Conservation (phyloP, 2,888 invertebrate species). For the Salpingus planirostris region DNA sequence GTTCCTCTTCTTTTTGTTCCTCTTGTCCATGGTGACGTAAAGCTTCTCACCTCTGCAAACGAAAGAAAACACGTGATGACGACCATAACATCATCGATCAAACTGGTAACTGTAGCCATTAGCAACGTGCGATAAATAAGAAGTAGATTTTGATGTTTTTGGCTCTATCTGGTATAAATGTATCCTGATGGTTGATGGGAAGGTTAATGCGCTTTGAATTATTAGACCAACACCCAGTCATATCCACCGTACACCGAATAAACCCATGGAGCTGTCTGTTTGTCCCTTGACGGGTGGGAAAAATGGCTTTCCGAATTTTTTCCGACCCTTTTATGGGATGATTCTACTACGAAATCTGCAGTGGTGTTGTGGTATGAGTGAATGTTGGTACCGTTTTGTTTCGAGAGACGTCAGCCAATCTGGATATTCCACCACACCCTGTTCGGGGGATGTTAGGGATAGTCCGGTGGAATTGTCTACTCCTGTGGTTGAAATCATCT, state of each 20-base stretch:
- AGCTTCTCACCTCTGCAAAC: slow-evolving; percentile 72
- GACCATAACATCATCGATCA: no score
- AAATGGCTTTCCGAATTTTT: not conserved
- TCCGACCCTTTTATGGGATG: not conserved
- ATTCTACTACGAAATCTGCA: slow-evolving; percentile 4
- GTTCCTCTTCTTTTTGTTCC: slow-evolving; percentile 59
- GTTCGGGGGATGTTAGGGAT: slow-evolving; percentile 47
- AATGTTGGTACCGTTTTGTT: slow-evolving; percentile 37
- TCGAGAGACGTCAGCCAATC: slow-evolving; percentile 45
- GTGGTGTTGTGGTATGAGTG: slow-evolving; percentile 20
- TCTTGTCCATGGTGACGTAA: slow-evolving; percentile 73
- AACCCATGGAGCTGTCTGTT: no score
- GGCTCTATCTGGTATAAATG: no score
- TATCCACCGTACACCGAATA: slow-evolving; percentile 30
- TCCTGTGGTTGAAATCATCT: slow-evolving; percentile 33
- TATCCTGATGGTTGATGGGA: no score
- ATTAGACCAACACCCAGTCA: slow-evolving; percentile 31
- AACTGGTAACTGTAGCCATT: no score
- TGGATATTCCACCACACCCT: slow-evolving; percentile 50
- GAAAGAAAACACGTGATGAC: no score
- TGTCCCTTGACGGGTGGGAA: not conserved
- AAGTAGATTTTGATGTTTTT: no score
- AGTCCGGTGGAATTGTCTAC: slow-evolving; percentile 44
- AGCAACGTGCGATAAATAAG: no score
- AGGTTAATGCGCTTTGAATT: slow-evolving; percentile 1